Evolutionary conservation across 2,888 invertebrate species (phyloP).

Genomic region (Lepidonotus clava): DNA sequence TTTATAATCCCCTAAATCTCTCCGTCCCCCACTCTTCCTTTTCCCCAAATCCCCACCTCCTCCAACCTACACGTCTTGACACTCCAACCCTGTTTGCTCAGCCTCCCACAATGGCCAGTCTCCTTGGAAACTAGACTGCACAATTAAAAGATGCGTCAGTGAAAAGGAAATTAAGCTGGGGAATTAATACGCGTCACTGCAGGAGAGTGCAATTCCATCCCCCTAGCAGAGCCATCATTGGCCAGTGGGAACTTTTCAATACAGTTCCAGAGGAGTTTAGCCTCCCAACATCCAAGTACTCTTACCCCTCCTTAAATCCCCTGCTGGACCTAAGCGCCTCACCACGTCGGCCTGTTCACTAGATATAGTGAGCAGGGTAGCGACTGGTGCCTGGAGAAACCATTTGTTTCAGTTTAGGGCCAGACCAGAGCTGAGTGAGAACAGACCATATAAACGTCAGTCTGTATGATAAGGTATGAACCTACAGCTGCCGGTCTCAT

Average conservation of each 20-base stretch:
- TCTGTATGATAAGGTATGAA: background rate
- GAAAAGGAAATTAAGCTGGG: constrained; percentile 15
- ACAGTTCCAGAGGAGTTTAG: too few relatives aligned
- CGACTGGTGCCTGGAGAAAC: background rate
- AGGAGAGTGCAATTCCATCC: background rate
- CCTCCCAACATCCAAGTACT: too few relatives aligned
- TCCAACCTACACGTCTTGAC: background rate
- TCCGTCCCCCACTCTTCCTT: too few relatives aligned
- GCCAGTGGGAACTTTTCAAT: too few relatives aligned
- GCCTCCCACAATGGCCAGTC: background rate
- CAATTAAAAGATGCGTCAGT: background rate
- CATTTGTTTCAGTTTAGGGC: background rate
- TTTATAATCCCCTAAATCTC: too few relatives aligned
- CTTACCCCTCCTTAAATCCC: too few relatives aligned
- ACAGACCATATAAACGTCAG: background rate
- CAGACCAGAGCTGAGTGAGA: background rate
- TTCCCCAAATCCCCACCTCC: background rate
- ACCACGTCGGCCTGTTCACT: too few relatives aligned
- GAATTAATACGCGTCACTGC: background rate
- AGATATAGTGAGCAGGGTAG: too few relatives aligned
- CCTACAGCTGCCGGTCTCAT: background rate
- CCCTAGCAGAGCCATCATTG: background rate
- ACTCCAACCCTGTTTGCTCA: background rate
- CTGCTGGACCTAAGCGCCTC: too few relatives aligned
- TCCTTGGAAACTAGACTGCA: constrained; percentile 15